These are phyloP conservation scores for Pomatostomus ruficeps DNA, from an alignment of 2,113 vertebrate species.

Conservation along the genomic window DNA sequence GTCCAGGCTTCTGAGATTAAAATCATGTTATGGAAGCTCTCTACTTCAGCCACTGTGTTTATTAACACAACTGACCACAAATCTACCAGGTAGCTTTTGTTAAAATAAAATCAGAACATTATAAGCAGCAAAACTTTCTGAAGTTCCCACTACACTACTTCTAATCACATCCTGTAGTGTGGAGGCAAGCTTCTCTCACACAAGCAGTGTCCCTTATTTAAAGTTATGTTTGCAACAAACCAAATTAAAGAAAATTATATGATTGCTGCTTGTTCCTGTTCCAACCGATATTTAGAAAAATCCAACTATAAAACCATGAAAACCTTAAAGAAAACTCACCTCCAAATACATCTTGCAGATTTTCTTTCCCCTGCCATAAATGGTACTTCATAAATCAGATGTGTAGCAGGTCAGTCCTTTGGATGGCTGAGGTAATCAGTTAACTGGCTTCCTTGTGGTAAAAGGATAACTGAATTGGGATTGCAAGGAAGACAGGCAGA, in stretches of 20 bases:
- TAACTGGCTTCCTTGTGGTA: neutral
- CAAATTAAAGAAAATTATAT: neutral
- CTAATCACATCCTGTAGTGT: neutral
- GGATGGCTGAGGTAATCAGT: neutral
- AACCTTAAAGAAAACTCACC: neutral
- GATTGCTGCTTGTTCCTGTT: neutral
- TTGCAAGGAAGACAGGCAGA: neutral
- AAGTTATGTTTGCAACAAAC: neutral
- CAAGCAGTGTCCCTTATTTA: neutral
- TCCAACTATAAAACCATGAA: neutral
- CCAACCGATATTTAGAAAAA: neutral
- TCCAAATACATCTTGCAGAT: neutral
- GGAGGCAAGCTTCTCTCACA: neutral
- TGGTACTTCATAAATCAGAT: neutral
- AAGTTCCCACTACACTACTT: neutral
- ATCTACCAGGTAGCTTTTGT: neutral
- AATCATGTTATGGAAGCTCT: neutral
- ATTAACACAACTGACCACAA: conserved; percentile 5
- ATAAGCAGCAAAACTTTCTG: neutral
- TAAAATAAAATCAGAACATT: neutral
- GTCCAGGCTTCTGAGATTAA: neutral
- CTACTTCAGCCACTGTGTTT: neutral
- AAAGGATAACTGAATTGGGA: neutral
- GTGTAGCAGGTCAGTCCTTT: neutral
- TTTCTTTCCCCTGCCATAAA: neutral